Base-by-base conservation (phyloP, 2,113 vertebrate species). In the Notarius lentiginosus region DNA sequence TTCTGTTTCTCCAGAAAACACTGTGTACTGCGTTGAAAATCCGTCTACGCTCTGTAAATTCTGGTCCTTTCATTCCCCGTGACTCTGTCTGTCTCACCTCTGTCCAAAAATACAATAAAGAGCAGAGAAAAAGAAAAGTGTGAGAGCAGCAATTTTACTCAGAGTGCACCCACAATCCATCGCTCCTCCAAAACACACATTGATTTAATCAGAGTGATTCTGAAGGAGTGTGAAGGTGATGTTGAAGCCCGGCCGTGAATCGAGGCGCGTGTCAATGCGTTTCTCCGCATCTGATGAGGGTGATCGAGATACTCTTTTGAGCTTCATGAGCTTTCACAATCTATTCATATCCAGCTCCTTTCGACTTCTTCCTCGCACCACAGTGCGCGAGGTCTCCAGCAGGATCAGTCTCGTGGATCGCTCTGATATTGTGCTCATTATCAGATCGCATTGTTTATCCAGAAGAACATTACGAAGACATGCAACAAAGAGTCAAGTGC, bases 101-200 rank as follows among this genome's bases (percentile, higher is more conserved):
- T 88, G 91, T 84, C 87, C 79, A 47, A 72, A 83, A 72, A 84
- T 53, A 76, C 47, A 47, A 73, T 15, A 73, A 47, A 20, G 34
- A 47, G 34, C 15, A 49, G 70, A 73, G 2, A 75, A 76, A 75
- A 76, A 77, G 89, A 92, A 91, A 95, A 93, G 56, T 88, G 90
- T 91, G n/a, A 1, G 34, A 75, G 89, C 89, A 91, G 93, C 93
- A 94, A 73, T 89, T 94, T 92, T 88, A 60, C 77, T 90, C 83
- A 90, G 86, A 91, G 91, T 88, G 86, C 55, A 24, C 91, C 87
- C 92, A 92, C 92, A 91, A 93, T 92, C 89, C 91, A 92, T 1
- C 41, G 93, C 84, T 84, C 76, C 80, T 75, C 76, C 24, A 79
- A 56, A 80, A 86, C 82, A 18, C 85, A 90, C 89, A 89, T 65